Base-by-base conservation (phyloP, 2,888 invertebrate species). In the Seladonia tumulorum region DNA sequence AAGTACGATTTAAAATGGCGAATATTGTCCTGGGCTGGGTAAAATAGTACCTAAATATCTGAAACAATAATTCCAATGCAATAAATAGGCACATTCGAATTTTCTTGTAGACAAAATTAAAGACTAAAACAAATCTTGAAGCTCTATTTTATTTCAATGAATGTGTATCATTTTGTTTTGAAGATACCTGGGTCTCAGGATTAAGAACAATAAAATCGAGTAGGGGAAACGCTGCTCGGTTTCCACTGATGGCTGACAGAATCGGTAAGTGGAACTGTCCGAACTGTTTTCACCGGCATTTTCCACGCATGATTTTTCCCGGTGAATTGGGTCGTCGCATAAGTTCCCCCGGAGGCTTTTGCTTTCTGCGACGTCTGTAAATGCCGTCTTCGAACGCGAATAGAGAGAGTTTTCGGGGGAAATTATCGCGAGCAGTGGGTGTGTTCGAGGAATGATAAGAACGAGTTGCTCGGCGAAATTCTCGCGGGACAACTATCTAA, bases 331-430 rank as follows among this genome's bases (percentile, higher is more conserved):
- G 66, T 66, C 75, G 47, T n/a, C 39, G 14, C 49, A 3, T 5
- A 10, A 68, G 39, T 68, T 25, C 10, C 25, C 18, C 10, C n/a
- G n/a, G 25, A 42, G 16, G n/a, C 18, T 29, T 35, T n/a, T 42
- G 35, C 68, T 53, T 49, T 79, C 49, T 49, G 63, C 14, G 14
- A 66, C 16, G 25, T 79, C 74, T 49, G 66, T 22, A 25, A 39
- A 5, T 22, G 8, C 35, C 45, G 8, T 35, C 35, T 18, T n/a
- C n/a, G 10, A 45, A 78, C 57, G 5, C 71, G 74, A 73, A 73
- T 74, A 53, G 53, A 79, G 79, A 66, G 66, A 79, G 75, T 66
- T 66, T 66, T 74, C n/a, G 49, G 25, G 25, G n/a, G n/a, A 29
- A 49, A 39, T 75, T 47, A 66, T 29, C 22, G 25, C 22, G 25